A percentile compares a stretch with the other conserved stretches of the same genome.
phyloP scores from a whole-genome alignment of 2,797 vertebrate genomes.

The Graptemys geographica region DNA sequence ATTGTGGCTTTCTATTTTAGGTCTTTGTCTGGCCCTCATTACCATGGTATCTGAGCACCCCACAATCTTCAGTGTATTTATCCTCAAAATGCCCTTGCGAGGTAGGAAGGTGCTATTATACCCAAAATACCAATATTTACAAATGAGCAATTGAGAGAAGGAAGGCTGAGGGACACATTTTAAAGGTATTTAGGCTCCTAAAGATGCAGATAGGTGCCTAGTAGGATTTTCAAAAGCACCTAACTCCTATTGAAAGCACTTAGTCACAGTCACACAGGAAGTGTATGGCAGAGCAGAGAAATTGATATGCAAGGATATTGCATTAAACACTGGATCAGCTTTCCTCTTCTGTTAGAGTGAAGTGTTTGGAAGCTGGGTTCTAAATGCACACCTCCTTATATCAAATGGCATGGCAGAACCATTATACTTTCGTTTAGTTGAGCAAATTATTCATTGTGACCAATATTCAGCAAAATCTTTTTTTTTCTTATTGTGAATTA shows the following conservation, averaged over 20 bases:
- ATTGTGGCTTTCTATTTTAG: neutral
- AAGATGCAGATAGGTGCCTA: neutral
- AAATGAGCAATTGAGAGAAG: neutral
- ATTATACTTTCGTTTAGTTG: neutral
- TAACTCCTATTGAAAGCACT: neutral
- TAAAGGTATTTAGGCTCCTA: neutral
- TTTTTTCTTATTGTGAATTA: neutral
- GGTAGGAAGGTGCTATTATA: neutral
- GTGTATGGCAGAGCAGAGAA: neutral
- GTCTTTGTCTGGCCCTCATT: rapidly evolving
- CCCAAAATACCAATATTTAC: neutral
- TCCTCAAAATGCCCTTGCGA: neutral
- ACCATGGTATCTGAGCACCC: neutral
- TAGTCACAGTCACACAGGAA: neutral
- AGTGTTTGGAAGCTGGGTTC: neutral
- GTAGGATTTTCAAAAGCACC: neutral
- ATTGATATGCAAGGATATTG: neutral
- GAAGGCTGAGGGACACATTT: neutral
- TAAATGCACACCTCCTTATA: neutral
- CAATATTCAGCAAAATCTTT: neutral
- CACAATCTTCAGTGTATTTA: neutral
- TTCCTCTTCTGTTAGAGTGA: neutral
- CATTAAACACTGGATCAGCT: neutral
- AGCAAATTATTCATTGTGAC: neutral
- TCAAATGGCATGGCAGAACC: neutral